phyloP scores from a whole-genome alignment of 2,113 vertebrate genomes.

The Caranx melampygus region DNA sequence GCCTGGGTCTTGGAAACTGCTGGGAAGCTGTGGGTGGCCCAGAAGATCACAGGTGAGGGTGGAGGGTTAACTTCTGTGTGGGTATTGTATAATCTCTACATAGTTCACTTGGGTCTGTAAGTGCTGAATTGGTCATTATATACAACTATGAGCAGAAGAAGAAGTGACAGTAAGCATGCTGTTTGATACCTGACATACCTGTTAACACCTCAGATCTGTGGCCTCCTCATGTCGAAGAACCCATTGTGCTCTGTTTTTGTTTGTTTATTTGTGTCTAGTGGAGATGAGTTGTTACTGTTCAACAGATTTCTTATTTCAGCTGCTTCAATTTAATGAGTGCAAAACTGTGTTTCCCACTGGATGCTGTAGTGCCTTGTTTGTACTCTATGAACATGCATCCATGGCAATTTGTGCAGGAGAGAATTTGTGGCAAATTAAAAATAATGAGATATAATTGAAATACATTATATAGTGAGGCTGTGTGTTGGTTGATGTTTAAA shows the following conservation, averaged over 20 bases:
- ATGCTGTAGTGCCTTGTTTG: background rate
- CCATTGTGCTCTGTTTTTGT: too few relatives aligned
- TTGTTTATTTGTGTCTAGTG: background rate
- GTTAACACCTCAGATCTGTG: too few relatives aligned
- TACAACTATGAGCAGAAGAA: too few relatives aligned
- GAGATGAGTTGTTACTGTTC: background rate
- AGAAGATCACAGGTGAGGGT: conserved; percentile 87
- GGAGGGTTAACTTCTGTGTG: background rate
- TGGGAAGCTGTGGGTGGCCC: conserved; percentile 91
- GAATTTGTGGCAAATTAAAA: background rate
- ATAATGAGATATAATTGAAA: background rate
- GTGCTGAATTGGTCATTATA: background rate
- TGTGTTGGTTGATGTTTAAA: background rate
- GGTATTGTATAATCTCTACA: background rate
- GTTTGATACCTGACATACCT: too few relatives aligned
- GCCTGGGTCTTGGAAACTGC: conserved; percentile 96
- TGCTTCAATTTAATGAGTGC: background rate
- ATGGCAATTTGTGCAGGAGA: background rate
- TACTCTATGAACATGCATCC: background rate
- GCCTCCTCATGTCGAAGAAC: too few relatives aligned
- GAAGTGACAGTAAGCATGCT: too few relatives aligned
- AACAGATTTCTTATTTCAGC: background rate
- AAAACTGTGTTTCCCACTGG: background rate
- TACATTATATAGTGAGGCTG: background rate
- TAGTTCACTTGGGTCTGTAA: too few relatives aligned